Conservation (phyloP, 2,888 invertebrate species). For the Trisateles emortualis region DNA sequence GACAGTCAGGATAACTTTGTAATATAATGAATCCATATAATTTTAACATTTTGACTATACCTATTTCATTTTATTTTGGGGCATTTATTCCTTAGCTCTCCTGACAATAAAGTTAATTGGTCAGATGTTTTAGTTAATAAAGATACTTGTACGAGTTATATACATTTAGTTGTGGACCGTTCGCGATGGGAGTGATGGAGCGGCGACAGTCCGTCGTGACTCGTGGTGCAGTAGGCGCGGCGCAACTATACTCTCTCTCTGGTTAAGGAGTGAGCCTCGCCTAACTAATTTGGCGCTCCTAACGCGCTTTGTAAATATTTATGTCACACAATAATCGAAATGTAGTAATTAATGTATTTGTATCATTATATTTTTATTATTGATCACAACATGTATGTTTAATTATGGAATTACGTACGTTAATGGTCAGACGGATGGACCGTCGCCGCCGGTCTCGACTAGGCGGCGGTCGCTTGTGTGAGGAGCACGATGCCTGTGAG, state of each 20-base stretch:
- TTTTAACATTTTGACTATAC: slow-evolving; percentile 80
- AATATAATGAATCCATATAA: slow-evolving; percentile 66
- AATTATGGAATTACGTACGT: slow-evolving; percentile 72
- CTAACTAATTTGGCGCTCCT: slow-evolving; percentile 79
- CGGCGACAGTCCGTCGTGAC: slow-evolving; percentile 12
- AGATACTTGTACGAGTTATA: slow-evolving; percentile 67
- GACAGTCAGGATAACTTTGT: slow-evolving; percentile 72
- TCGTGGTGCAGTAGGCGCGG: slow-evolving; percentile 33
- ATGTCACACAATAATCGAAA: slow-evolving; percentile 86
- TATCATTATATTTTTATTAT: slow-evolving; percentile 87
- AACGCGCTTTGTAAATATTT: slow-evolving; percentile 85
- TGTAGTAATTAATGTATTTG: slow-evolving; percentile 85
- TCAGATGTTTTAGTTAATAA: slow-evolving; percentile 82
- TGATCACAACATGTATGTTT: slow-evolving; percentile 84
- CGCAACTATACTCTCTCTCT: slow-evolving; percentile 62
- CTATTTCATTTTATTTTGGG: slow-evolving; percentile 73
- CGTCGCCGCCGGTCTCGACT: slow-evolving; percentile 24
- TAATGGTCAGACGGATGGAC: slow-evolving; percentile 58
- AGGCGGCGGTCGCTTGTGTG: slow-evolving; percentile 39
- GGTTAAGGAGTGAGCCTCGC: slow-evolving; percentile 75
- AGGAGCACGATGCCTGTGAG: slow-evolving; percentile 56
- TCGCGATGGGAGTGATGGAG: slow-evolving; percentile 21
- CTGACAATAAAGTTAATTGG: slow-evolving; percentile 71
- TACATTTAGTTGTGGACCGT: slow-evolving; percentile 42
- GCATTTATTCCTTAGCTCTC: slow-evolving; percentile 79